Evolutionary conservation across 1,140 invertebrate genomes (phyloP), one percentile per base, ranked within the genome.

Genomic region (Drosophila truncata): DNA sequence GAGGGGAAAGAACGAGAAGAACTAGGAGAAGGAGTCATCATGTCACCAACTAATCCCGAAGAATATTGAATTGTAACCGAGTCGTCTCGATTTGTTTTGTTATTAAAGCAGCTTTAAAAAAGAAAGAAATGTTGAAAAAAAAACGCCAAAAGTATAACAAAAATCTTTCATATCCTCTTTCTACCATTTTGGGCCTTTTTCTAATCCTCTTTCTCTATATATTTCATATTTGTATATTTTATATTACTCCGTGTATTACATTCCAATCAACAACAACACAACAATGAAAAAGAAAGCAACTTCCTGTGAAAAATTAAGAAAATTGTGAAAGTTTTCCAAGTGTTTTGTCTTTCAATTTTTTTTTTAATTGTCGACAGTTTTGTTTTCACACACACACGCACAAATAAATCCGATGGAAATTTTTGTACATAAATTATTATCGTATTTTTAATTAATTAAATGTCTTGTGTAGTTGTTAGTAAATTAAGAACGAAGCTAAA

Each of bases 381-480:
- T 64, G 67, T 74, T 79, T 78, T 79, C 58, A 73, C 78, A 78
- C 57, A 71, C 25, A 62, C 44, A 41, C 31, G 37, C 52, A 76
- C 65, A 54, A 86, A 87, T 87, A 87, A 87, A 88, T 87, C 80
- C 81, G 81, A 80, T 88, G 44, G 78, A 83, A 87, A 76, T 54
- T 76, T 88, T 87, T 88, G 84, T 87, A 87, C 67, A 87, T 87
- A 87, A 87, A 88, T 88, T 87, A 86, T 86, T 86, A 86, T 86
- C 85, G 80, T 86, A 85, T 86, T 86, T 86, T 86, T 87, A 83
- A 87, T 90, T 82, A 87, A 77, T 76, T 76, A 76, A 76, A 64
- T 76, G 71, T 76, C 72, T 52, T 80, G 60, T 80, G 77, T 80
- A 80, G 76, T 77, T 77, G 73, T 73, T 91, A 91, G 86, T 86